Evolutionary conservation across 2,113 vertebrate genomes (phyloP).

Genomic region (Neoarius graeffei): DNA sequence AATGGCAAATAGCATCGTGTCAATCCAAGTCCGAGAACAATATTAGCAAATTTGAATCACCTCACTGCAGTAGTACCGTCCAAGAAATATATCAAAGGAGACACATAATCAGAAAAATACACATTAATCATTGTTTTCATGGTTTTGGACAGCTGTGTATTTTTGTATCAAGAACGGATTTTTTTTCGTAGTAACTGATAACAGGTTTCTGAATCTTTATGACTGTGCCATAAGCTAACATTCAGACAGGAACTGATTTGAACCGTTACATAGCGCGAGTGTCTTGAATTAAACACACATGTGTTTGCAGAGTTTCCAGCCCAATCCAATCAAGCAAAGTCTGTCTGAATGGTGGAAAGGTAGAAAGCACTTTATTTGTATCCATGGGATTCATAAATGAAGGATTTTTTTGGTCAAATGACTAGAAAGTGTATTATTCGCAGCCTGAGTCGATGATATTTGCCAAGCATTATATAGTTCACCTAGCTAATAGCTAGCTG

Average conservation of each 20-base stretch:
- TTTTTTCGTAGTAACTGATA: constrained; percentile 3
- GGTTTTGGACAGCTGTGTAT: constrained; percentile 17
- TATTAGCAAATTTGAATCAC: constrained; percentile 26
- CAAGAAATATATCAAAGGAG: constrained; percentile 42
- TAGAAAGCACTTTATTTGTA: constrained; percentile 7
- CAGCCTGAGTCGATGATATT: neutral
- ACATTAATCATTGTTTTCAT: constrained; percentile 39
- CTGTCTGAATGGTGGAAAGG: constrained; percentile 10
- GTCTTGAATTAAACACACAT: constrained; percentile 57
- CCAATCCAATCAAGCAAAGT: neutral
- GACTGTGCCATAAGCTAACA: constrained; percentile 45
- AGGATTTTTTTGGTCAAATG: neutral
- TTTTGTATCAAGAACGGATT: constrained; percentile 23
- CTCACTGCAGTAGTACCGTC: constrained; percentile 11
- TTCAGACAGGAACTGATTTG: constrained; percentile 38
- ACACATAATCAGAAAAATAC: constrained; percentile 20
- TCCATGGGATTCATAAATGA: neutral
- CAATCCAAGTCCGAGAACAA: constrained; percentile 10
- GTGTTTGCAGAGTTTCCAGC: neutral
- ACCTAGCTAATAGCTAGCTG: neutral
- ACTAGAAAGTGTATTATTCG: neutral
- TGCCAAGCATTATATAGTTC: neutral
- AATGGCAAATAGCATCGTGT: neutral
- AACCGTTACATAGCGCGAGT: constrained; percentile 46
- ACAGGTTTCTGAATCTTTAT: constrained; percentile 11